Evolutionary conservation across 2,888 invertebrate species (phyloP).

Genomic region (Mythimna pallens): DNA sequence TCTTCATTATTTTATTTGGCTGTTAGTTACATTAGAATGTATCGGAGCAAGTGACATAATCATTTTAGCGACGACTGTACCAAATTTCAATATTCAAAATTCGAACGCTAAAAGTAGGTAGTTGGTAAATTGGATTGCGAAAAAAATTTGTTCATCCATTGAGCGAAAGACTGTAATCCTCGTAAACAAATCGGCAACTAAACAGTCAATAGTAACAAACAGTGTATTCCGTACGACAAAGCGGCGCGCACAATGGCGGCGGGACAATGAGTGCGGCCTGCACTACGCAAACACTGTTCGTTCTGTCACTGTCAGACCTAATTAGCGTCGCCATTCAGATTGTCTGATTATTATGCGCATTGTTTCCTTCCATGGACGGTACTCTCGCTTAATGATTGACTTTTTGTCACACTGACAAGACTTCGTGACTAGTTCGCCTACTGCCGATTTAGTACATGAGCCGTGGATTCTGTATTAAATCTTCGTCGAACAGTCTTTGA

Average conservation of each 20-base stretch:
- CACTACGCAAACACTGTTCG: slow-evolving; percentile 81
- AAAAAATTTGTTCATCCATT: slow-evolving; percentile 36
- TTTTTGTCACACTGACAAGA: slow-evolving; percentile 50
- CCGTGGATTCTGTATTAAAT: not conserved
- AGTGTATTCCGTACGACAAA: slow-evolving; percentile 78
- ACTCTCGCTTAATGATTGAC: slow-evolving; percentile 62
- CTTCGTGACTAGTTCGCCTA: slow-evolving; percentile 9
- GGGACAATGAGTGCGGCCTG: slow-evolving; percentile 83
- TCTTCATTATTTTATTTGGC: slow-evolving; percentile 69
- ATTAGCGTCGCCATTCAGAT: slow-evolving; percentile 87
- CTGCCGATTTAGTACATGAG: not conserved
- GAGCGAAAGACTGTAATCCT: slow-evolving; percentile 53
- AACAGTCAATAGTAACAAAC: slow-evolving; percentile 77
- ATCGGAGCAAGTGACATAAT: slow-evolving; percentile 18
- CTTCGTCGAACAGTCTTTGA: not conserved
- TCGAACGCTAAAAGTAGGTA: too few relatives aligned
- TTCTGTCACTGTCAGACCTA: slow-evolving; percentile 88
- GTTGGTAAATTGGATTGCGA: not conserved
- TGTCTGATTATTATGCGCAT: slow-evolving; percentile 88
- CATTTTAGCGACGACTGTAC: slow-evolving; percentile 34
- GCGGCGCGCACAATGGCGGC: slow-evolving; percentile 79
- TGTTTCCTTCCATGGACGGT: slow-evolving; percentile 79
- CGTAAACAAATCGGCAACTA: slow-evolving; percentile 70
- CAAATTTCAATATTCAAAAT: slow-evolving; percentile 6
- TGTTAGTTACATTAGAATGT: slow-evolving; percentile 46